Evolutionary conservation across 2,888 invertebrate species (phyloP), one percentile per base, ranked within the genome.

Genomic region (Geophilus truncorum): DNA sequence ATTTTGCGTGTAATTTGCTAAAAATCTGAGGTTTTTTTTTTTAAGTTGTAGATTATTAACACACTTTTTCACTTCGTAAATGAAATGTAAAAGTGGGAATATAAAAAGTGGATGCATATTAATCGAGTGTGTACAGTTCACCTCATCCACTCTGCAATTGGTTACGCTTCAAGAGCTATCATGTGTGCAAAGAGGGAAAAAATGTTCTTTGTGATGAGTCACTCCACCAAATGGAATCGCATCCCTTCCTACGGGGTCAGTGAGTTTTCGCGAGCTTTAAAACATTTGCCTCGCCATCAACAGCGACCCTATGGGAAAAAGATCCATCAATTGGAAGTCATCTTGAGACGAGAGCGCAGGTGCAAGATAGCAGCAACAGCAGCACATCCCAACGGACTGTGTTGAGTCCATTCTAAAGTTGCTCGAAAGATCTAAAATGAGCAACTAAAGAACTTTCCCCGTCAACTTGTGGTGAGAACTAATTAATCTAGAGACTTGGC

Each of bases 151-250:
- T 70, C 70, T 25, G 15, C 70, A 70, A 70, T 70, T 70, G 70
- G 70, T 70, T 70, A 70, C 70, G 70, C 70, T 70, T 70, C 70
- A 70, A 70, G 70, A 28, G 70, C 70, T 70, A 70, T 70, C 70
- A 70, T 70, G 70, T 70, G 70, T 70, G 70, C 28, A 70, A 28
- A 51, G 18, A 51, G 51, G 40, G 18, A 51, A 70, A 70, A 70
- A 70, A 70, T 15, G 70, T n/a, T 70, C 70, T 70, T 70, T 70
- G 70, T 70, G 70, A 70, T 70, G 70, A 70, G 70, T 70, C 70
- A 70, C 70, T 70, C 70, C n/a, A 70, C 7, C 70, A 70, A 70
- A 70, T 70, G 70, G 28, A 70, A 70, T 25, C 28, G 15, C 70
- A 51, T 21, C 70, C 70, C 28, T 70, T 70, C 70, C 70, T 70